A percentile compares a stretch with the other conserved stretches of the same genome.
phyloP scores from a whole-genome alignment of 2,113 vertebrate genomes.

The Acrocephalus kingi region DNA sequence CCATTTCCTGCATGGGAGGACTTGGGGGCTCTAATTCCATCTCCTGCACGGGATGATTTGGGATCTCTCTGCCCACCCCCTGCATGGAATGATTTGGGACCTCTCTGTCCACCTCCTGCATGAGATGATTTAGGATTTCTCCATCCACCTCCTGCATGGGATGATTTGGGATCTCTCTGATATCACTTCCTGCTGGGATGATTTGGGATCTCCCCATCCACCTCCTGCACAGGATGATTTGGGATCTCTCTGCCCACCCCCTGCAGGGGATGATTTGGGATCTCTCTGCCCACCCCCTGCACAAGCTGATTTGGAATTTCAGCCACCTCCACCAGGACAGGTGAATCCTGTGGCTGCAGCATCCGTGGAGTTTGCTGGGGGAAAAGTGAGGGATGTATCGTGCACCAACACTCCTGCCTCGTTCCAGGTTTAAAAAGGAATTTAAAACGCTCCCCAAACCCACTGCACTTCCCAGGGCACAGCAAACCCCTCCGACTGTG shows the following conservation, averaged over 20 bases:
- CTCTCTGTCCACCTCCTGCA: not conserved
- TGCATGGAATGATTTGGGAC: rapidly evolving
- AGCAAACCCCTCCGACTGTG: not conserved
- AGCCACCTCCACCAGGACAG: not conserved
- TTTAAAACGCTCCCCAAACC: not conserved
- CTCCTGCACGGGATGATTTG: not conserved
- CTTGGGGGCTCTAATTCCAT: not conserved
- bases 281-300: no score
- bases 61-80: not conserved
- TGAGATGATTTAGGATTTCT: not conserved
- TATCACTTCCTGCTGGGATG: rapidly evolving
- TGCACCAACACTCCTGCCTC: not conserved
- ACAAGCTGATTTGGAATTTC: not conserved
- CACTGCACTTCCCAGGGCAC: not conserved
- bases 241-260: rapidly evolving
- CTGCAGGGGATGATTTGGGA: rapidly evolving
- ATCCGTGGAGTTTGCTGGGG: not conserved
- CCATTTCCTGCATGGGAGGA: rapidly evolving
- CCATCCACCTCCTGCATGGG: no score
- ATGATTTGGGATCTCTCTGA: not conserved
- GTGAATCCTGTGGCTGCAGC: not conserved
- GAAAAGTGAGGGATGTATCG: rapidly evolving
- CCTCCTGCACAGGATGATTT: rapidly evolving
- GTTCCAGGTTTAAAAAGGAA: not conserved
- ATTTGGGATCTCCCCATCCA: not conserved